A percentile compares a stretch with the other conserved stretches of the same genome.
phyloP scores from a whole-genome alignment of 2,113 vertebrate genomes.

The Mesitornis unicolor region DNA sequence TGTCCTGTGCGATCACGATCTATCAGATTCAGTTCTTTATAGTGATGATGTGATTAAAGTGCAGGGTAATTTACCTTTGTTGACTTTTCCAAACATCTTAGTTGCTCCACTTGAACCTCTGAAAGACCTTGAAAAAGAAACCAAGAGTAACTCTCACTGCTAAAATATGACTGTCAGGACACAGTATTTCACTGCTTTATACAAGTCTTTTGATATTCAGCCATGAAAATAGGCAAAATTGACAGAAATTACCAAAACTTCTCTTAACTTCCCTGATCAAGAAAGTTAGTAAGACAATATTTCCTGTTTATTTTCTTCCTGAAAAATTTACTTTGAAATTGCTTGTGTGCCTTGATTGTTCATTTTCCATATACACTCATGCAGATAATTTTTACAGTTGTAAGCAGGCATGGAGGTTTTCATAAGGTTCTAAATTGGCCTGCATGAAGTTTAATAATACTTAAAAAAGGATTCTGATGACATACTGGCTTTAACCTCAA shows the following conservation, averaged over 20 bases:
- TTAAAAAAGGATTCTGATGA: background rate
- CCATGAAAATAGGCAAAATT: background rate
- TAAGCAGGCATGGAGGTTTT: background rate
- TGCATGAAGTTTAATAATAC: background rate
- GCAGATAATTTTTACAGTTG: background rate
- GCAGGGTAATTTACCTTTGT: no score
- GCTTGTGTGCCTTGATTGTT: accelerated
- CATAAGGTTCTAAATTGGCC: background rate
- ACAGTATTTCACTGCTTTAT: background rate
- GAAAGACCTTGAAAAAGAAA: background rate
- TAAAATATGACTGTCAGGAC: background rate
- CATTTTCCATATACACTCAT: background rate
- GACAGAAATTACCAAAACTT: background rate
- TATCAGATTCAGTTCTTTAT: background rate
- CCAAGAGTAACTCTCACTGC: background rate
- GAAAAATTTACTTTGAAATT: background rate
- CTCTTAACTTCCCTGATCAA: background rate
- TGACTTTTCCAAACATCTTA: background rate
- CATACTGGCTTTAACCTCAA: background rate
- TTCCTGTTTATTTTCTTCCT: background rate
- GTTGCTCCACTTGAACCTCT: background rate
- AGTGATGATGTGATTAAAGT: background rate
- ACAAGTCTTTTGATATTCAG: no score
- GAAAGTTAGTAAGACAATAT: background rate
- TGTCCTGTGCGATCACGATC: accelerated